Base-by-base conservation (phyloP, 2,113 vertebrate species). In the Pteropus alecto region DNA sequence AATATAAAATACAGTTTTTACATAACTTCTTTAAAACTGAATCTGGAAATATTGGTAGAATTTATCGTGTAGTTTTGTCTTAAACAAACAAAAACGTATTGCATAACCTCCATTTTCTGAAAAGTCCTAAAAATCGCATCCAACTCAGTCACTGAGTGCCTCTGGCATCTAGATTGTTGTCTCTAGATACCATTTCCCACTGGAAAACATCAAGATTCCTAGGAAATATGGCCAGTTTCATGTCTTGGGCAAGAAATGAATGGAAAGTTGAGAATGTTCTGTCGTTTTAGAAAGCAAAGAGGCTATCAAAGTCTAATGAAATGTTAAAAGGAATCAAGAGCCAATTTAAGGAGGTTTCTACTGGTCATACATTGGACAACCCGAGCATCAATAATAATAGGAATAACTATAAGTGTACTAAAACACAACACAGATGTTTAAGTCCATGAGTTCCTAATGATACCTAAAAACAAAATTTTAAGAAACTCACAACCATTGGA, bases 371-470 rank as follows among this genome's bases (percentile, higher is more conserved):
- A 79, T 71, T 94, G 78, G 38, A 94, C 76, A 96, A 58, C 61
- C 38, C 92, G 58, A 89, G 14, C 56, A 94, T 95, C 73, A 93
- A 1, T 95, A 92, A 30, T 89, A 67, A 33, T 43, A 86, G 92
- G 48, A 82, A 81, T 68, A 93, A 78, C 73, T 94, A 13, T 81
- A 86, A 81, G 19, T 90, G 78, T 70, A 87, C 65, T 97, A 70
- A 96, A 93, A 94, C 38, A 73, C 33, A 86, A 84, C 60, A 93
- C 4, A 58, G 46, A 79, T 93, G 33, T 74, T 97, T 83, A 90
- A 78, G 87, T 88, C 61, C 33, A 38, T 96, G 74, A 90, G 43
- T 88, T 96, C 21, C 77, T 63, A 96, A 90, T 92, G 84, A 79
- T 94, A 77, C 16, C 43, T 81, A 84, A 93, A 82, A 90, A 77